Percentiles rank a stretch among this genome's conserved stretches.
These are phyloP conservation scores for Patiria miniata DNA, from an alignment of 35 echinoderm and acorn worm species.

Conservation along the genomic window DNA sequence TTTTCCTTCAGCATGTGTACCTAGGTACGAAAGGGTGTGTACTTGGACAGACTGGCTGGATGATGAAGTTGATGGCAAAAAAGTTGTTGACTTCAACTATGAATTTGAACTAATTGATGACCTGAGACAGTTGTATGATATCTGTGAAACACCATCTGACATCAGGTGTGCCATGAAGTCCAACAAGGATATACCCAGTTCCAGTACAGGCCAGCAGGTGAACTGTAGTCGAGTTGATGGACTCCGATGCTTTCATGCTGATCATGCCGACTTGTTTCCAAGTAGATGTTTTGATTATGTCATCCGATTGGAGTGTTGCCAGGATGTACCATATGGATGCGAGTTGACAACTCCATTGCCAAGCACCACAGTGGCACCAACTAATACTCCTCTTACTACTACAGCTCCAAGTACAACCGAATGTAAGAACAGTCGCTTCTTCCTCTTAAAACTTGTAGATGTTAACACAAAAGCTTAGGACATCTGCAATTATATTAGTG, in stretches of 20 bases:
- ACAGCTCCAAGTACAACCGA: not conserved
- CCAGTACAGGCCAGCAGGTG: not conserved
- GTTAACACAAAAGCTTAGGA: not conserved
- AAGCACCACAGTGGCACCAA: not conserved
- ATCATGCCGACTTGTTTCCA: not conserved
- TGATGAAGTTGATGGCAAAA: not conserved
- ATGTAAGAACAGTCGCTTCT: not conserved
- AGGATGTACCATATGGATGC: not conserved
- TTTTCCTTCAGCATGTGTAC: not conserved
- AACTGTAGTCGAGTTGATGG: not conserved
- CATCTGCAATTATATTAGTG: not conserved
- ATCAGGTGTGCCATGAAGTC: not conserved
- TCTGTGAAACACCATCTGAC: not conserved
- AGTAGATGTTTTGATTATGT: not conserved
- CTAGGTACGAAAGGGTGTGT: not conserved
- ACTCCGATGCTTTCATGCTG: not conserved
- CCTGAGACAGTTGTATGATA: not conserved
- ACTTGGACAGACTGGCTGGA: not conserved
- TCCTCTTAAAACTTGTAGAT: not conserved
- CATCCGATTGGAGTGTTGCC: conserved; percentile 4
- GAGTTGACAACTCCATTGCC: not conserved
- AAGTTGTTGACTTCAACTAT: not conserved
- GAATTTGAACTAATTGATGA: not conserved
- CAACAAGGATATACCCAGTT: not conserved
- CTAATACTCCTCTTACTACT: not conserved